Evolutionary conservation across 2,797 vertebrate species (phyloP).

Genomic region (Etheostoma perlongum): DNA sequence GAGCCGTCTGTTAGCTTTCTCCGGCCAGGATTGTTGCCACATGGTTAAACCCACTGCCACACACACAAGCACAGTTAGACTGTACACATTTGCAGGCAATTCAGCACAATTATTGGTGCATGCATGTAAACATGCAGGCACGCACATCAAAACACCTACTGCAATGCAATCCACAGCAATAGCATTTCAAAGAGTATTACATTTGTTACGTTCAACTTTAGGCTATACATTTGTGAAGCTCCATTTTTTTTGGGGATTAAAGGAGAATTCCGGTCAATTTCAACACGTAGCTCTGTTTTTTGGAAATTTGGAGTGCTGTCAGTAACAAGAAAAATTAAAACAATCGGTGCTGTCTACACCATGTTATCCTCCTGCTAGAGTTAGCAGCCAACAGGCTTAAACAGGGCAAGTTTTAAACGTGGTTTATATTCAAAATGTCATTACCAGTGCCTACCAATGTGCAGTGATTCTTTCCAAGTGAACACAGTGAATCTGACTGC

Average conservation of each 20-base stretch:
- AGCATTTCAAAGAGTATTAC: neutral
- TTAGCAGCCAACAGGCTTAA: no score
- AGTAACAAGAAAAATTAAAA: no score
- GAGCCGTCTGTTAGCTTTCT: conserved; percentile 72
- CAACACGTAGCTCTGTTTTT: no score
- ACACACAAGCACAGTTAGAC: conserved; percentile 44
- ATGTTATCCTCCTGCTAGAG: no score
- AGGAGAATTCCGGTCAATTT: no score
- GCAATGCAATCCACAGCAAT: neutral
- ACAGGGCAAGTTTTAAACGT: no score
- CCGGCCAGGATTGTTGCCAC: conserved; percentile 69
- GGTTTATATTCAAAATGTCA: no score
- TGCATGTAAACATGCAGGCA: neutral
- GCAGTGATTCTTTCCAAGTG: no score
- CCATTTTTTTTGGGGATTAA: neutral
- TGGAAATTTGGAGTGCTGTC: no score
- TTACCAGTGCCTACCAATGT: no score
- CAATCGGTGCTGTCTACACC: no score
- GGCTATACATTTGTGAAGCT: neutral
- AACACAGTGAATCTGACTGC: no score
- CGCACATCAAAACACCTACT: neutral
- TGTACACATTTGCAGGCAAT: conserved; percentile 25
- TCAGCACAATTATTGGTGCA: conserved; percentile 12
- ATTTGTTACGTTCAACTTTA: conserved; percentile 5
- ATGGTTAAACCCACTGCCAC: conserved; percentile 33